Base-by-base conservation (phyloP, 2,888 invertebrate species). In the Chelonus formosanus region DNA sequence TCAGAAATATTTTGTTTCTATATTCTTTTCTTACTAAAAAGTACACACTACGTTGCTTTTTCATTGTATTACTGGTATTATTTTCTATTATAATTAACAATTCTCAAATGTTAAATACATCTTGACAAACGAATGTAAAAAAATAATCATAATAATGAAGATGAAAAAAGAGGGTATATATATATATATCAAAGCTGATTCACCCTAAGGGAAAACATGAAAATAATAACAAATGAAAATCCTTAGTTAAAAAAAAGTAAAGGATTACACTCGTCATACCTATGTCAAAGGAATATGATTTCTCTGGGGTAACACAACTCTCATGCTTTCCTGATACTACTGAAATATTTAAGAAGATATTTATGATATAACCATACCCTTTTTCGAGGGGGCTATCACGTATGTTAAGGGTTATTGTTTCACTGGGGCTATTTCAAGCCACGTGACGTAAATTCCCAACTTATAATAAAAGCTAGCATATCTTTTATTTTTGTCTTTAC, bases 371-470 rank as follows among this genome's bases (percentile, higher is more conserved):
- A 75, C 67, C 73, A 73, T 66, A 60, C 64, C 59, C 45, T 45
- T 70, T 70, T 68, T 76, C 72, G 68, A 65, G 66, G 77, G 61
- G 73, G 72, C 68, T 67, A 73, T 78, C 80, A 79, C 78, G 78
- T 81, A 79, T 70, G 61, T 60, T 67, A 66, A 71, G 74, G 74
- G 76, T 79, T 80, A 79, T 79, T 80, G 78, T 78, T 80, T 79
- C 74, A 45, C 55, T 20, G 72, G 74, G 65, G 72, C 71, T 73
- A 69, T 69, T 73, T 73, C 74, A 73, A 67, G 70, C 68, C 68
- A 69, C 80, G 79, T 80, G 80, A 81, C 77, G 71, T 62, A 78
- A 80, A 81, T 81, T 74, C 68, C 64, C 43, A 66, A 58, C 63
- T 54, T 20, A 61, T 8, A 61, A 53, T 52, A 43, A 57, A 43